phyloP scores from a whole-genome alignment of 2,888 invertebrate genomes.

The Drosophila melanocephala region DNA sequence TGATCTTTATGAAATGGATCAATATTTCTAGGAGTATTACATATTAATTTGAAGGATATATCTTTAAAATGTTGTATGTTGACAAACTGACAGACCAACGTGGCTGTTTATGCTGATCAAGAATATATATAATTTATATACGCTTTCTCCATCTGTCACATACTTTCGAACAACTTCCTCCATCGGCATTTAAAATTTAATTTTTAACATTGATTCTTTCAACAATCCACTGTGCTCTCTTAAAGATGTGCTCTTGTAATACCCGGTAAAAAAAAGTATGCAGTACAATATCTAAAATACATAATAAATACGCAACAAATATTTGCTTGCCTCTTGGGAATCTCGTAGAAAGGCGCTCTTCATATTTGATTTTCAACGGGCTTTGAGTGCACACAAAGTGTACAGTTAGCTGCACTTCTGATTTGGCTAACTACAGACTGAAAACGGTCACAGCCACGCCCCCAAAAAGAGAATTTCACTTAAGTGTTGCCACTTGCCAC shows the following conservation, averaged over 20 bases:
- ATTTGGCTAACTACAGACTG: conserved; percentile 10
- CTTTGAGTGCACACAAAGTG: neutral
- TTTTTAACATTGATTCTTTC: neutral
- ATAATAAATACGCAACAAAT: neutral
- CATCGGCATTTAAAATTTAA: neutral
- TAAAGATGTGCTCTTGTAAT: neutral
- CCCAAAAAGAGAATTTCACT: conserved; percentile 37
- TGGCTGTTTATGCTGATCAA: neutral
- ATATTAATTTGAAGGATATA: neutral
- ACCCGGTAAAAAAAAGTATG: neutral
- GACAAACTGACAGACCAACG: neutral
- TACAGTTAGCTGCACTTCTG: conserved; percentile 30
- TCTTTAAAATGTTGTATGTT: neutral
- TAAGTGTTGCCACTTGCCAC: conserved; percentile 23
- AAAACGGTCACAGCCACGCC: conserved; percentile 34
- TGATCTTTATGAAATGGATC: neutral
- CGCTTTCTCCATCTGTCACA: neutral
- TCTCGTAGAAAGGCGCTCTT: conserved; percentile 17
- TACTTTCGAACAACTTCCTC: neutral
- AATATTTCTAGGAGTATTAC: neutral
- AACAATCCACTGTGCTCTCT: neutral
- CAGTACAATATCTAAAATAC: neutral
- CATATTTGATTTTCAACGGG: conserved; percentile 2
- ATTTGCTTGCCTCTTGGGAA: conserved; percentile 12
- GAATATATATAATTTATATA: neutral